Conservation (phyloP, 2,113 vertebrate genomes). For the Hypanus sabinus region DNA sequence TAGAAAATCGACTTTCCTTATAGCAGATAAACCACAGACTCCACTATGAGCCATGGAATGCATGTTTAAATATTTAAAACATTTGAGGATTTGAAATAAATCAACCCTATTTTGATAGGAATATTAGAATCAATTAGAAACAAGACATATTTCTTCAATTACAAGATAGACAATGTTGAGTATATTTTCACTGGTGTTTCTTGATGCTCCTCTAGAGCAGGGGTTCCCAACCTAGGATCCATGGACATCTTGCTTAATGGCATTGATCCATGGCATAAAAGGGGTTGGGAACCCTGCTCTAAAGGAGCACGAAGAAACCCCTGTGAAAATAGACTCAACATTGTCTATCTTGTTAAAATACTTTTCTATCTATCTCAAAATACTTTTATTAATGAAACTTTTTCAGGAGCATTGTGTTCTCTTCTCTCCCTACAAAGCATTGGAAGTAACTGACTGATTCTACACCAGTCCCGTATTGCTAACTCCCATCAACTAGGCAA, state of each 20-base stretch:
- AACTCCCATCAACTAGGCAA: not conserved
- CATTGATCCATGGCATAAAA: too few species aligned
- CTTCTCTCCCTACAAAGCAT: not conserved
- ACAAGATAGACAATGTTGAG: not conserved
- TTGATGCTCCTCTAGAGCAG: too few species aligned
- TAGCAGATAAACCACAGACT: not conserved
- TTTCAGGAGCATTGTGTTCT: not conserved
- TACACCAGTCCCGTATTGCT: not conserved
- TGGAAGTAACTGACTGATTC: not conserved
- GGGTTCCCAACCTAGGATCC: too few species aligned
- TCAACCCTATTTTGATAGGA: not conserved
- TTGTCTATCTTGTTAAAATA: too few species aligned
- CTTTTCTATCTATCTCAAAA: too few species aligned
- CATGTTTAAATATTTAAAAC: conserved; percentile 16
- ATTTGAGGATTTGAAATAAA: conserved; percentile 22
- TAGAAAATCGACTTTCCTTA: not conserved
- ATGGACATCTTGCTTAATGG: too few species aligned
- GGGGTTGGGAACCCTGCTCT: too few species aligned
- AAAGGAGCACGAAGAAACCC: not conserved
- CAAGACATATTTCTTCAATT: not conserved
- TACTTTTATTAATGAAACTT: not conserved
- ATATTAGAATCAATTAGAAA: not conserved
- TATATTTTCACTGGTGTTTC: not conserved
- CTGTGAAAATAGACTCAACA: not conserved
- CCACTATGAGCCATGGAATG: not conserved